Base-by-base conservation (phyloP, 2,888 invertebrate genomes). In the Acleris literana region DNA sequence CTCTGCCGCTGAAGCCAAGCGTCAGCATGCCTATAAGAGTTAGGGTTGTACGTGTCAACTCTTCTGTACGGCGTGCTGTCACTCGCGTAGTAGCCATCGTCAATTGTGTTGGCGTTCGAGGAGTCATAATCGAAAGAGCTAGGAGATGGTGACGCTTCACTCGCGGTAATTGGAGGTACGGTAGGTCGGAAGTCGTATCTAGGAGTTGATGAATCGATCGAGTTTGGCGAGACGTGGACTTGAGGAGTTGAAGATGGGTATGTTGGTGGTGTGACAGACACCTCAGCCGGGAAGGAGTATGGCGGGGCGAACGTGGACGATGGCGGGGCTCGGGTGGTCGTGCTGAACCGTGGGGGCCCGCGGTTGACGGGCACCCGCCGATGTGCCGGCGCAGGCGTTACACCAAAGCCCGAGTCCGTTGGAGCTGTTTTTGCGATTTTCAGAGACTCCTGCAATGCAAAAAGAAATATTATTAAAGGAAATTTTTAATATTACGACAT, bases 361-460 rank as follows among this genome's bases (percentile, higher is more conserved):
- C 86, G 84, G 25, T 66, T 66, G 5, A 66, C 46, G 33, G 51
- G 46, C 17, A 62, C 52, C 20, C 83, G 77, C 7, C 82, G 83
- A 25, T 82, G 79, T 11, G 81, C 88, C 65, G 93, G 87, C 22
- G 90, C 84, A 0, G 94, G 93, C n/a, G 93, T 93, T 1, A 92
- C 88, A n/a, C 94, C 93, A 63, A 93, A 93, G 49, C 96, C 96
- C 61, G 94, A 93, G 75, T 94, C 94, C 0, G 96, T 94, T 1
- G 96, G 95, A 9, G 94, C 94, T 59, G 95, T 94, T 86, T 96
- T 96, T 25, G 96, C 94, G 49, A 95, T 94, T 73, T 94, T 94
- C 16, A 97, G 93, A 22, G 97, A 96, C 70, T 96, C 95, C 90
- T 95, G 87, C 62, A 90, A 89, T 58, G 16, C 49, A 18, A 33